These are phyloP conservation scores for Pollimyrus isidori DNA, from an alignment of 2,113 vertebrate species.

Conservation along the genomic window DNA sequence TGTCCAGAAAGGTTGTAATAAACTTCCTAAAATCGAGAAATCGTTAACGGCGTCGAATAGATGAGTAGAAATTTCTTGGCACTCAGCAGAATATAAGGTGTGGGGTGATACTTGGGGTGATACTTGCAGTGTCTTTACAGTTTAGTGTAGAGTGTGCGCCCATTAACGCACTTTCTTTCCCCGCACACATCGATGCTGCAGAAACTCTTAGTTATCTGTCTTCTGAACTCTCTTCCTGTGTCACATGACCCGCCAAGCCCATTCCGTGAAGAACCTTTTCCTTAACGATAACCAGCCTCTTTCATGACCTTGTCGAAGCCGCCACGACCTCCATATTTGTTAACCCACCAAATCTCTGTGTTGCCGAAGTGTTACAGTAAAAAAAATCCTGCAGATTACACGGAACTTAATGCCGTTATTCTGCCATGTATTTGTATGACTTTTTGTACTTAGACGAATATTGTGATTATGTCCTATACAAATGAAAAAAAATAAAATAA, in stretches of 20 bases:
- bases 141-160: neutral
- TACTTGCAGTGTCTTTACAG: neutral
- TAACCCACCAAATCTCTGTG: neutral
- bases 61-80: neutral
- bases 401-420: conserved; percentile 62
- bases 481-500: conserved; percentile 64
- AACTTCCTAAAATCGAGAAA: neutral
- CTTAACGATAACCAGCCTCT: neutral
- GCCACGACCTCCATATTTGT: neutral
- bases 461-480: conserved; percentile 34
- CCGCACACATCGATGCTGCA: neutral
- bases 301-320: neutral
- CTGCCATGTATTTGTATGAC: conserved; percentile 71
- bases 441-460: conserved; percentile 73
- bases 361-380: conserved; percentile 58
- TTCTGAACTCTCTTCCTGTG: neutral
- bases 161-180: neutral
- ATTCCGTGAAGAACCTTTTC: neutral
- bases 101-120: neutral
- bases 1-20: neutral
- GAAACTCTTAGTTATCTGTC: neutral
- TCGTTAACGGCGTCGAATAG: neutral
- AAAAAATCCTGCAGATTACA: conserved; percentile 60
- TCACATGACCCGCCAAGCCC: neutral
- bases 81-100: neutral